Evolutionary conservation across 2,797 vertebrate genomes (phyloP).

Genomic region (Strix occidentalis): DNA sequence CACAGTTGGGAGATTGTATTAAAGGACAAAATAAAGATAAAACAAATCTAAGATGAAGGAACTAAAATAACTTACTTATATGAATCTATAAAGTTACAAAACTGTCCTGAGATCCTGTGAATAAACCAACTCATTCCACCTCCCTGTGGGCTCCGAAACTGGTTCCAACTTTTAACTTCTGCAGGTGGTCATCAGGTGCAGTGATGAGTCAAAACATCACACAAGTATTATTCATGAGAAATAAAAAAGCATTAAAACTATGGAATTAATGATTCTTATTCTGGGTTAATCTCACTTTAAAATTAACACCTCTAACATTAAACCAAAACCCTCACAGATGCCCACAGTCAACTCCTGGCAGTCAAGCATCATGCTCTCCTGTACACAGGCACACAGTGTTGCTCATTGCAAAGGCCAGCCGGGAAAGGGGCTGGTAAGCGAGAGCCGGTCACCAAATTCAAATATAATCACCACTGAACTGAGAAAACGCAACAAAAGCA

Average conservation of each 20-base stretch:
- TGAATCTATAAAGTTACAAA: background rate
- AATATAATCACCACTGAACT: background rate
- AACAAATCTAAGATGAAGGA: background rate
- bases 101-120: background rate
- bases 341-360: background rate
- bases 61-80: background rate
- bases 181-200: background rate
- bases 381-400: accelerated
- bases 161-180: background rate
- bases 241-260: background rate
- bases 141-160: background rate
- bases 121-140: background rate
- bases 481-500: background rate
- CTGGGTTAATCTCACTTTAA: background rate
- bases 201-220: background rate
- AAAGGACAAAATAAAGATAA: background rate
- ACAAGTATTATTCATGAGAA: background rate
- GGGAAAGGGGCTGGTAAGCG: background rate
- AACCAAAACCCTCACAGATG: background rate
- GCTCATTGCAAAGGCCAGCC: background rate
- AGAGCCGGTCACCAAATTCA: background rate
- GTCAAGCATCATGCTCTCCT: background rate
- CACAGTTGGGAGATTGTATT: background rate
- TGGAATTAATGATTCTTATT: background rate
- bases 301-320: background rate